Evolutionary conservation across 2,113 vertebrate genomes (phyloP).

Genomic region (Aythya baeri): DNA sequence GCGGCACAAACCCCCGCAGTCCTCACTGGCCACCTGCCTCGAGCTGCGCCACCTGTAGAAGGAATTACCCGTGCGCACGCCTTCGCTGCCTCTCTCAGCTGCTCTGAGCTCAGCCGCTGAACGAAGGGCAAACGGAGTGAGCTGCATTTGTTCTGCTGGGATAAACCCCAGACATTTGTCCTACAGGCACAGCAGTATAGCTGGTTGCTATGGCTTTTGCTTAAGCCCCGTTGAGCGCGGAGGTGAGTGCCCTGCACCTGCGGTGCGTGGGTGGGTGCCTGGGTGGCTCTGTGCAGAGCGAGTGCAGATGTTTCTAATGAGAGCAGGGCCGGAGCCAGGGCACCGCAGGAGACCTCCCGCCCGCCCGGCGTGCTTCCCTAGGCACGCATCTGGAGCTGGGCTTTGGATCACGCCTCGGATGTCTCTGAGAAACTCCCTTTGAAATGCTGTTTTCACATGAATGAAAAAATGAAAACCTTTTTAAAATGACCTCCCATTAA

Average conservation of each 20-base stretch:
- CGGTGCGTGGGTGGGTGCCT: neutral
- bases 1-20: neutral
- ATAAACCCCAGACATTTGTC: neutral
- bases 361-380: accelerated
- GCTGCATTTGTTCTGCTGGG: neutral
- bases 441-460: neutral
- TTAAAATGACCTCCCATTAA: neutral
- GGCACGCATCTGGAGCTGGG: neutral
- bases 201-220: neutral
- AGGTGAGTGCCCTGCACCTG: neutral
- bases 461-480: neutral
- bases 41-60: neutral
- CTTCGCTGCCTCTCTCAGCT: neutral
- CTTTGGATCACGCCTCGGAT: neutral
- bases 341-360: neutral
- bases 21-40: neutral
- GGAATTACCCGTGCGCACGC: neutral
- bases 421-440: neutral
- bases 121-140: neutral
- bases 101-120: neutral
- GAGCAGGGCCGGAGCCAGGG: neutral
- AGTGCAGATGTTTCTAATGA: neutral
- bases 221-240: accelerated
- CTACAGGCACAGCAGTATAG: neutral
- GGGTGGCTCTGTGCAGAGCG: accelerated